Conservation (phyloP, 2,888 invertebrate species). For the Ennomos quercinarius region DNA sequence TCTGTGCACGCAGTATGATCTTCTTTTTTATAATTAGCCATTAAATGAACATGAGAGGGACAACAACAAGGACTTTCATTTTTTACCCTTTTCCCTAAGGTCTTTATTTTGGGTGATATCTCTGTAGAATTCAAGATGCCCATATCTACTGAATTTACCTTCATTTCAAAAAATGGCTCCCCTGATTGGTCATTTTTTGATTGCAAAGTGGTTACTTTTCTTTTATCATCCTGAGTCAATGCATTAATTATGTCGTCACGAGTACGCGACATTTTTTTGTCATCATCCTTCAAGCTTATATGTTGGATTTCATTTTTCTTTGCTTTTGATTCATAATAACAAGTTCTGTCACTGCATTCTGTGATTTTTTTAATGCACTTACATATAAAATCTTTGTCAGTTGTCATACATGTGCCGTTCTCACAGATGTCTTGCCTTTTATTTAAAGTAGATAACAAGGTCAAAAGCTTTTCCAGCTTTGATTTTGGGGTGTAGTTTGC, state of each 20-base stretch:
- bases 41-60: constrained; percentile 28
- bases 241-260: no score
- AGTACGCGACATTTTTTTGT: no score
- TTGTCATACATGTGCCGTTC: neutral
- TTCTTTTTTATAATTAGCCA: constrained; percentile 5
- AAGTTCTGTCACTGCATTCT: constrained; percentile 6
- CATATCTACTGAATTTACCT: constrained; percentile 46
- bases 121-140: constrained; percentile 46
- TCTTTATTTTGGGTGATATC: constrained; percentile 44
- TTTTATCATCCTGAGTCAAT: no score
- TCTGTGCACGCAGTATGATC: neutral
- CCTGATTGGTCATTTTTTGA: constrained; percentile 33
- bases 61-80: constrained; percentile 43
- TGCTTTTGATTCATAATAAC: neutral
- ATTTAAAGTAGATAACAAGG: no score
- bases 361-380: constrained; percentile 1
- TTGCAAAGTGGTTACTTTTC: neutral
- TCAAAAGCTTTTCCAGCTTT: no score
- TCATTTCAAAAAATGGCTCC: constrained; percentile 46
- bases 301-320: no score
- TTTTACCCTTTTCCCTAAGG: constrained; percentile 41
- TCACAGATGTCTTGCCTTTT: neutral
- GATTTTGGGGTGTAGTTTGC: no score
- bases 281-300: no score
- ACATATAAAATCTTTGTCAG: neutral